phyloP scores from a whole-genome alignment of 1,140 invertebrate species.

The Argopecten irradians region DNA sequence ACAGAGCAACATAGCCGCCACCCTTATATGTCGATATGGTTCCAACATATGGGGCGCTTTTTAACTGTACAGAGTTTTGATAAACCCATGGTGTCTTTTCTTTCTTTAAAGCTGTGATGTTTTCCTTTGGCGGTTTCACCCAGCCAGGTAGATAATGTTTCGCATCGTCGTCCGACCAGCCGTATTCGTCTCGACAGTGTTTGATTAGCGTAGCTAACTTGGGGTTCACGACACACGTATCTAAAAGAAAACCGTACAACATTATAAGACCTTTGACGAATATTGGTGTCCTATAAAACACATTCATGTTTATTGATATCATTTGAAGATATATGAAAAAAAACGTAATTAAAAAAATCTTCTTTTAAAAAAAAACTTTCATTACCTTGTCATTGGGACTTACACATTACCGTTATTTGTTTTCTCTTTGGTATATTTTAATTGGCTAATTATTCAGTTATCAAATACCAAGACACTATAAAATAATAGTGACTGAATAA shows the following conservation, averaged over 20 bases:
- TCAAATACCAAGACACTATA: no score
- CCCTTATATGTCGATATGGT: slow-evolving; percentile 75
- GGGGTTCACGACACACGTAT: slow-evolving; percentile 69
- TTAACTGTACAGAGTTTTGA: slow-evolving; percentile 69
- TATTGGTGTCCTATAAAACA: neutral
- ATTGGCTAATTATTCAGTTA: no score
- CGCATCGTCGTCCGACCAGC: slow-evolving; percentile 75
- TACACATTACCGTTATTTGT: no score
- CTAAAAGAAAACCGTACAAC: slow-evolving; percentile 52
- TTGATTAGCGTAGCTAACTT: slow-evolving; percentile 61
- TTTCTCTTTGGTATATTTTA: no score
- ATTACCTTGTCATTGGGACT: no score
- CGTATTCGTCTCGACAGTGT: slow-evolving; percentile 74
- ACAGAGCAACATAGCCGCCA: slow-evolving; percentile 72
- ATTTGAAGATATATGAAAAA: neutral
- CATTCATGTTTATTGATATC: neutral
- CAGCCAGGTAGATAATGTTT: slow-evolving; percentile 72
- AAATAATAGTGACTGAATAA: no score
- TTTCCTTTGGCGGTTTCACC: slow-evolving; percentile 57
- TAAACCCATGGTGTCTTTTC: slow-evolving; percentile 71
- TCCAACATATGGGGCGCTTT: slow-evolving; percentile 71
- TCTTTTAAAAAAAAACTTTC: no score
- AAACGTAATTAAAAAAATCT: no score
- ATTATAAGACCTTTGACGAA: no score
- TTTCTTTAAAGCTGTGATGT: slow-evolving; percentile 52